These are phyloP conservation scores for Meloidogyne floridensis DNA, from an alignment of 1,140 invertebrate species.

Conservation along the genomic window DNA sequence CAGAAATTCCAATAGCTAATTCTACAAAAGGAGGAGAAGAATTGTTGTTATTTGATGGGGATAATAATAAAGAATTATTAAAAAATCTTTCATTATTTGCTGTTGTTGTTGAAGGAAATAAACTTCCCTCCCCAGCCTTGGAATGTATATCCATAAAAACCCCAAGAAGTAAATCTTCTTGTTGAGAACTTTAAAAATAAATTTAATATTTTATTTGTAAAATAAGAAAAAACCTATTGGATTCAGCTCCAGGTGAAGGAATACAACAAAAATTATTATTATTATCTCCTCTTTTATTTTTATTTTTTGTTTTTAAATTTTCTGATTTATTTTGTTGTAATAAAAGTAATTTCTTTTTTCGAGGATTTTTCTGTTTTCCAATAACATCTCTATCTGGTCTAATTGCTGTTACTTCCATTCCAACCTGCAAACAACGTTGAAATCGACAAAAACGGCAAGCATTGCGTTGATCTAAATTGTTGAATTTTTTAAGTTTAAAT, in stretches of 20 bases:
- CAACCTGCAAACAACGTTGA: slow-evolving; percentile 61
- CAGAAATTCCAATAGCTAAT: slow-evolving; percentile 25
- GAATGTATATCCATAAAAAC: slow-evolving; percentile 59
- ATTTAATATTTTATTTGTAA: neutral
- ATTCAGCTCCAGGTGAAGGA: slow-evolving; percentile 55
- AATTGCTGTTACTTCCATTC: slow-evolving; percentile 64
- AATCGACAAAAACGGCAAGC: slow-evolving; percentile 63
- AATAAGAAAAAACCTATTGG: slow-evolving; percentile 43
- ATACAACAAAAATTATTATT: slow-evolving; percentile 35
- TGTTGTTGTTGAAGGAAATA: slow-evolving; percentile 21
- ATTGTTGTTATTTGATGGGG: neutral
- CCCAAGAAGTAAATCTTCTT: slow-evolving; percentile 54
- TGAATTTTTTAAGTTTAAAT: neutral
- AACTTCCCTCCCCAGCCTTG: slow-evolving; percentile 26
- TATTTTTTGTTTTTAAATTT: neutral
- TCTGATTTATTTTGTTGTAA: slow-evolving; percentile 15
- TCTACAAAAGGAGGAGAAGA: slow-evolving; percentile 1
- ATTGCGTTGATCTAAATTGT: slow-evolving; percentile 56
- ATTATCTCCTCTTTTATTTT: neutral
- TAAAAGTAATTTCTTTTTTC: slow-evolving; percentile 55
- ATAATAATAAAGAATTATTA: too few relatives aligned
- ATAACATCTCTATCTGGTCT: slow-evolving; percentile 63
- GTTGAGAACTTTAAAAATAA: slow-evolving; percentile 48
- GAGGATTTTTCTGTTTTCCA: slow-evolving; percentile 64
- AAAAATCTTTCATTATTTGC: neutral